Percentiles rank a stretch among this genome's conserved stretches.
phyloP scores from a whole-genome alignment of 92 coral and sea anemone genomes.

The Phenganax marumi region DNA sequence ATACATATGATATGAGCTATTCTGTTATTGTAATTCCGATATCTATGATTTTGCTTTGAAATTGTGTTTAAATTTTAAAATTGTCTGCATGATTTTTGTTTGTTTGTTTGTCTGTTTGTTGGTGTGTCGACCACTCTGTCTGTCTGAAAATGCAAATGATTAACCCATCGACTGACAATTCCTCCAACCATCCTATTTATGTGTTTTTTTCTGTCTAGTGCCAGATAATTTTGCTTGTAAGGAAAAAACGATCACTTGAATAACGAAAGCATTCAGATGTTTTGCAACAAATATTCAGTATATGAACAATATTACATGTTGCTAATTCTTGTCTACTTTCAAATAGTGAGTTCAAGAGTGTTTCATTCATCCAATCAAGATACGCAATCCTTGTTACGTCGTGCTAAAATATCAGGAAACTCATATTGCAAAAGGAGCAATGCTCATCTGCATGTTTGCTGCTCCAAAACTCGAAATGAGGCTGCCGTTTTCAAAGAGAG shows the following conservation, averaged over 20 bases:
- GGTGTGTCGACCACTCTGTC: neutral
- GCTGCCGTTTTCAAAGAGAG: neutral
- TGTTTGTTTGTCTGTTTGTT: neutral
- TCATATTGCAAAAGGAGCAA: neutral
- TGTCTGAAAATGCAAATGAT: neutral
- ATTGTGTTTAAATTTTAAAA: neutral
- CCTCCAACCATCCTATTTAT: neutral
- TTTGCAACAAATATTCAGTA: no score
- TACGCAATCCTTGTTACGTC: neutral
- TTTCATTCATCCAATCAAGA: neutral
- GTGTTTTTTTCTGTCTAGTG: neutral
- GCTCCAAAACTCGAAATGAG: neutral
- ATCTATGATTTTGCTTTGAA: no score
- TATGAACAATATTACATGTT: no score
- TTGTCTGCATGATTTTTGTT: neutral
- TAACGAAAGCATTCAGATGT: no score
- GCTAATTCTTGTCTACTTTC: neutral
- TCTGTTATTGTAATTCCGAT: no score
- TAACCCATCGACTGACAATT: neutral
- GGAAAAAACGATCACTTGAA: no score
- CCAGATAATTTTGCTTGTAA: no score
- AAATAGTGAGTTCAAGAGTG: neutral
- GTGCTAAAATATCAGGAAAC: neutral
- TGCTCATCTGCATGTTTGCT: neutral
- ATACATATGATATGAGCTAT: no score